Evolutionary conservation across 2,888 invertebrate species (phyloP).

Genomic region (Caenorhabditis zanzibari): DNA sequence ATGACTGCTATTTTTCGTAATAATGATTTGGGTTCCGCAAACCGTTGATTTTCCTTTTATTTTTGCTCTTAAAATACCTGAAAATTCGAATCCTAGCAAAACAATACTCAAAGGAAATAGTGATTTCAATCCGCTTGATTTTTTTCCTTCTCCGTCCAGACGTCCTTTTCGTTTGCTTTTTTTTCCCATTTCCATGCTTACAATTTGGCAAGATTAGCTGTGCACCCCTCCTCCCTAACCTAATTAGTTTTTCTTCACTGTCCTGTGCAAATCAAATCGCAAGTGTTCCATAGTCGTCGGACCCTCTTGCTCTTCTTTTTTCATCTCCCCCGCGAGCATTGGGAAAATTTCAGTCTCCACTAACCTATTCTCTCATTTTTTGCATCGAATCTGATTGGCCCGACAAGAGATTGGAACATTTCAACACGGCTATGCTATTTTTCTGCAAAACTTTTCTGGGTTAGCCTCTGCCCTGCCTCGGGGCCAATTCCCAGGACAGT

Average conservation of each 20-base stretch:
- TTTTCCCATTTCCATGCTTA: constrained; percentile 29
- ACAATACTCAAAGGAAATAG: neutral
- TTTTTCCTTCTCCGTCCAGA: constrained; percentile 7
- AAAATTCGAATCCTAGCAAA: neutral
- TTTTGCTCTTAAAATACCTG: no score
- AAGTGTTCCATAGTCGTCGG: constrained; percentile 44
- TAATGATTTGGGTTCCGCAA: no score
- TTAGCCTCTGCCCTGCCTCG: constrained; percentile 51
- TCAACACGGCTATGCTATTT: constrained; percentile 19
- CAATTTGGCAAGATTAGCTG: constrained; percentile 53
- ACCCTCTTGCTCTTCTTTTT: constrained; percentile 13
- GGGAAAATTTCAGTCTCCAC: constrained; percentile 5
- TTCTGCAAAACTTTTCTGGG: constrained; percentile 13
- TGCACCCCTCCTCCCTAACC: constrained; percentile 34
- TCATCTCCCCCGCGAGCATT: neutral
- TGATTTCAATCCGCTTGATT: constrained; percentile 34
- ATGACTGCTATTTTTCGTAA: no score
- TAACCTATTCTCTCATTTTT: constrained; percentile 37
- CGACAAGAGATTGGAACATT: constrained; percentile 49
- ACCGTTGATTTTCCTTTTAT: no score
- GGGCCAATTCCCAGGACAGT: constrained; percentile 68
- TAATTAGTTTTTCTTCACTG: constrained; percentile 61
- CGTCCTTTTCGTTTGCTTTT: constrained; percentile 7
- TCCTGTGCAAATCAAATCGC: constrained; percentile 54
- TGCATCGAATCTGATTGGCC: neutral